Evolutionary conservation across 1,140 invertebrate species (phyloP), one percentile per base, ranked within the genome.

Genomic region (Popillia japonica): DNA sequence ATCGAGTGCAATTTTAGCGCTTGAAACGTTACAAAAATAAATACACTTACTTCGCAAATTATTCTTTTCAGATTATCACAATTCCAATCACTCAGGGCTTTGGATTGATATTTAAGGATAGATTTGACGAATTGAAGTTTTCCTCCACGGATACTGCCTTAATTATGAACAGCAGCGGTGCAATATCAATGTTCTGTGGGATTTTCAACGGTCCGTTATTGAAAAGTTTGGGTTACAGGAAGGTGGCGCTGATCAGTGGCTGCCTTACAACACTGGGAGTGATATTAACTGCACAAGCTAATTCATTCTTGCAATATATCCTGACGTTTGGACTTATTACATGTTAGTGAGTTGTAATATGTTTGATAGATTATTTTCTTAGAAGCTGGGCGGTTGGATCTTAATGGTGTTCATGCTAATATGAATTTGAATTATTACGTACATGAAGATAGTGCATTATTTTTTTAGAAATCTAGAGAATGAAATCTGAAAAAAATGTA

Each of bases 191-290:
- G 83, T 72, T 89, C 87, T 81, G 86, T 89, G 91, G 92, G 44
- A 83, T 93, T 40, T 84, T 91, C 0, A 92, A 92, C 83, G 92
- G 92, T 2, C 90, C 91, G 40, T 86, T 93, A 64, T 90, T 93
- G 76, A 89, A 90, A 82, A 88, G 86, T 44, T 92, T 91, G 77
- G 90, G 90, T 11, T 93, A 90, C 79, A 87, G 92, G 22, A 90
- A 92, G 87, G 89, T 93, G 3, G 90, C 90, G 3, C 81, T 92
- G 10, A 83, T 87, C 6, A 91, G 91, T 34, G 86, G 90, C 0
- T 80, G 90, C 4, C 82, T 92, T 17, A 88, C 89, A 10, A 88
- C 90, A 75, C 75, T 87, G 78, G 89, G 91, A 23, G 83, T 92
- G 14, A 81, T 90, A 75, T 79, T 89, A 6, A 92, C 88, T 11